Evolutionary conservation across 2,888 invertebrate genomes (phyloP).

Genomic region (Lithosia quadra): DNA sequence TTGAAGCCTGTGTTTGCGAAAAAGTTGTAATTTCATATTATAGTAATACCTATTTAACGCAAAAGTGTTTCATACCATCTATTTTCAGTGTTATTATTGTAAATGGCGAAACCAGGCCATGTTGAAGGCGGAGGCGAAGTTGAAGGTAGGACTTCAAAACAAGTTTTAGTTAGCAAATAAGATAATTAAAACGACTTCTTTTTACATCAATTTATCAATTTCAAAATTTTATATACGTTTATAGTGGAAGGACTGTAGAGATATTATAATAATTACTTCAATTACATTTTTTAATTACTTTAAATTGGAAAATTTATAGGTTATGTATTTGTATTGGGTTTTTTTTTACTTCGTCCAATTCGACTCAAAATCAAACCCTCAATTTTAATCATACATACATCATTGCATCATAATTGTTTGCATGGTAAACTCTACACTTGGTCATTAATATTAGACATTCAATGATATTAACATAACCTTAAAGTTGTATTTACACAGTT

Average conservation of each 20-base stretch:
- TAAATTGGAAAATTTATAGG: neutral
- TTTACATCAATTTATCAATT: neutral
- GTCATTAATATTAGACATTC: neutral
- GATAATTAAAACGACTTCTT: neutral
- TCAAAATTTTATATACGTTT: neutral
- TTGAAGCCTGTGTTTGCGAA: neutral
- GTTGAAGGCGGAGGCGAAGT: slow-evolving; percentile 48
- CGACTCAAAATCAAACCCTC: neutral
- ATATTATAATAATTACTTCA: neutral
- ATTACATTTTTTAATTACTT: too few species aligned
- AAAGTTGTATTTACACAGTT: neutral
- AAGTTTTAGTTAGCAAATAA: neutral
- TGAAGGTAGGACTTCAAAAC: slow-evolving; percentile 58
- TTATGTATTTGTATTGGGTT: neutral
- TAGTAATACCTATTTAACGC: neutral
- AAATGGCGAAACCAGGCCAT: slow-evolving; percentile 52
- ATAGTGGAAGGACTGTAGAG: neutral
- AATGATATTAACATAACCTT: neutral
- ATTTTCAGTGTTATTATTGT: slow-evolving; percentile 18
- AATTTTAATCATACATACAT: neutral
- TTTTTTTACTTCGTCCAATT: neutral
- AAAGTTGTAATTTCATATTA: neutral
- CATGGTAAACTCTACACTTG: too few species aligned
- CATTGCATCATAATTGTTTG: neutral
- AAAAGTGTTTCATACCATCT: neutral